Evolutionary conservation across 2,888 invertebrate genomes (phyloP).

Genomic region (Melipona beecheii): DNA sequence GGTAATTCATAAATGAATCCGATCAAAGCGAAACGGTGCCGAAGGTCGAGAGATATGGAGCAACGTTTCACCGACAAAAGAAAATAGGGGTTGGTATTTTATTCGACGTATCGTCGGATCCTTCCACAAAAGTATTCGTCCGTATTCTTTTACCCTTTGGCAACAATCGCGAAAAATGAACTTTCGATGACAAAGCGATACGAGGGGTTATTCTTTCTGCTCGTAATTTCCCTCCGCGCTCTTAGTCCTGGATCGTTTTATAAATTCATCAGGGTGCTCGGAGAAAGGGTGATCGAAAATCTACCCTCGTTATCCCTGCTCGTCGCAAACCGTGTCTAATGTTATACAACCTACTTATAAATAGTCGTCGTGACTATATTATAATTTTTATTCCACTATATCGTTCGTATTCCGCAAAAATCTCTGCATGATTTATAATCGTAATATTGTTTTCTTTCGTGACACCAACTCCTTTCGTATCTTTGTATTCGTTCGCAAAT

Average conservation of each 20-base stretch:
- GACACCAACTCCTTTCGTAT: too few relatives aligned
- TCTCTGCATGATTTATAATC: neutral
- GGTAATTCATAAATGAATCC: neutral
- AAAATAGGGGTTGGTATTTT: constrained; percentile 5
- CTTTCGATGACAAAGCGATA: constrained; percentile 70
- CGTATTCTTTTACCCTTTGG: constrained; percentile 39
- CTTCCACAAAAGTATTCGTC: constrained; percentile 24
- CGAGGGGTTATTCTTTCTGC: constrained; percentile 50
- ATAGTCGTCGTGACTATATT: neutral
- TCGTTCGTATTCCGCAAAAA: neutral
- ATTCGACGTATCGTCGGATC: constrained; percentile 13
- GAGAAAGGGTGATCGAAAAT: constrained; percentile 41
- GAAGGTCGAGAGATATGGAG: neutral
- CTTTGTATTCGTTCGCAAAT: too few relatives aligned
- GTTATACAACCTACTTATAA: neutral
- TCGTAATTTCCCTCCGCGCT: constrained; percentile 39
- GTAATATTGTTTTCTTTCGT: too few relatives aligned
- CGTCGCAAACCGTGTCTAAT: neutral
- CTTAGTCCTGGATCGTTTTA: constrained; percentile 61
- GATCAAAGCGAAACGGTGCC: neutral
- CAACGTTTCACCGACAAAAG: neutral
- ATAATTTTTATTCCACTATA: too few relatives aligned
- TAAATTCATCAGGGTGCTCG: constrained; percentile 69
- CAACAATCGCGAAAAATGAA: constrained; percentile 74
- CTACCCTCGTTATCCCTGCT: constrained; percentile 42